Conservation (phyloP, 1,140 invertebrate species). For the Papilio dardanus region DNA sequence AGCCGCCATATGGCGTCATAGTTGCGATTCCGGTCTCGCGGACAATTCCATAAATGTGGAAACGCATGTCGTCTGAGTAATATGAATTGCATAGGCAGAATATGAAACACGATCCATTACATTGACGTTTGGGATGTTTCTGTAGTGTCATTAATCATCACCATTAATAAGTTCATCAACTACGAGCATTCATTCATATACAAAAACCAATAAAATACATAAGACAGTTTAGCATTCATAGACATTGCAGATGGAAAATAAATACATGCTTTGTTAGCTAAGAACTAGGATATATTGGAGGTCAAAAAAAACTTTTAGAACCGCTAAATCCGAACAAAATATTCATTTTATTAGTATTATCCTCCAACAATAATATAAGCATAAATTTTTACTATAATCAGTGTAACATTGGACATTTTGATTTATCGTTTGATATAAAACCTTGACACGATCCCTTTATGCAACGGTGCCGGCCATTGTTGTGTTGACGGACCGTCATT, state of each 20-base stretch:
- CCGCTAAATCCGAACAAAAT: too few species aligned
- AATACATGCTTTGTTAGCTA: too few species aligned
- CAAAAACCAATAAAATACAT: too few species aligned
- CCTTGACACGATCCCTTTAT: slow-evolving; percentile 38
- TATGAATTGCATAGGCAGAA: background rate
- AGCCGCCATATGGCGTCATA: slow-evolving; percentile 57
- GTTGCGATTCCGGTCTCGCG: slow-evolving; percentile 57
- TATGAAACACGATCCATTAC: slow-evolving; percentile 9
- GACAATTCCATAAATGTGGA: slow-evolving; percentile 40
- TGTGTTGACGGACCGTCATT: background rate
- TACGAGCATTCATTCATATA: too few species aligned
- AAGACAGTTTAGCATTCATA: too few species aligned
- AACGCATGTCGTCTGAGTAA: slow-evolving; percentile 31
- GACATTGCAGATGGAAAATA: too few species aligned
- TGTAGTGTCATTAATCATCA: background rate
- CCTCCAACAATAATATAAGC: too few species aligned
- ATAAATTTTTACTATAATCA: background rate
- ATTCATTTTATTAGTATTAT: too few species aligned
- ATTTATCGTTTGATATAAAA: background rate
- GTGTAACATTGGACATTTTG: background rate
- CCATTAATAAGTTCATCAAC: background rate
- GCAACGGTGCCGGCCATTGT: slow-evolving; percentile 51
- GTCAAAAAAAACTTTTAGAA: background rate
- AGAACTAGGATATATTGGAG: background rate
- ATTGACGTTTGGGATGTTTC: background rate